These are phyloP conservation scores for Nothoprocta perdicaria DNA, from an alignment of 2,113 vertebrate genomes.

Conservation along the genomic window DNA sequence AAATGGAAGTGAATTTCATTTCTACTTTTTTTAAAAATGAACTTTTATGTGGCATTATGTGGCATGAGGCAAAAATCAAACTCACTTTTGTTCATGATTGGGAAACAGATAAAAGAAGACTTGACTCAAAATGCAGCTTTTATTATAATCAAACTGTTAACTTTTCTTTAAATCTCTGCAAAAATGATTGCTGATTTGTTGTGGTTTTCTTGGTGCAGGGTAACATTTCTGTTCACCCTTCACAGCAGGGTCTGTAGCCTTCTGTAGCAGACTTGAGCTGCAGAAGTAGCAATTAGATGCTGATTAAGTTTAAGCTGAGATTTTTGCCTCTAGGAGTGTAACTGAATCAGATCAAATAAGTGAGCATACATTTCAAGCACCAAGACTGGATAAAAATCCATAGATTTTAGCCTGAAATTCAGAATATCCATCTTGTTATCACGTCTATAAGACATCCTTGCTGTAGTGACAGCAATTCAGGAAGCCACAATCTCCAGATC, in stretches of 20 bases:
- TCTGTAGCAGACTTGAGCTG: neutral
- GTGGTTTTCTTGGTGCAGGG: neutral
- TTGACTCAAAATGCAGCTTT: neutral
- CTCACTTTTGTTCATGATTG: neutral
- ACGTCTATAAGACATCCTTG: neutral
- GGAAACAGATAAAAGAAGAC: neutral
- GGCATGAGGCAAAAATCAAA: neutral
- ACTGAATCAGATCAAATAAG: neutral
- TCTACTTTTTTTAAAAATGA: neutral
- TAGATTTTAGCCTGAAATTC: neutral
- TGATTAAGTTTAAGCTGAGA: neutral
- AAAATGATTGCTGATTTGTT: neutral
- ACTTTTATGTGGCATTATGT: neutral
- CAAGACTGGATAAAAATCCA: neutral
- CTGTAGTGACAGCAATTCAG: neutral
- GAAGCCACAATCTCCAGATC: neutral
- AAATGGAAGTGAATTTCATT: neutral
- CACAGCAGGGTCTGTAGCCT: too few relatives aligned
- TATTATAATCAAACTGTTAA: neutral
- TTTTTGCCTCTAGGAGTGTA: slow-evolving; percentile 12
- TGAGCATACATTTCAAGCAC: neutral
- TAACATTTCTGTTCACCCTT: neutral
- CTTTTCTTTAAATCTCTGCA: neutral
- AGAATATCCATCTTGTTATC: neutral
- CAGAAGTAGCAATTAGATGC: neutral